phyloP scores from a whole-genome alignment of 1,140 invertebrate genomes.

The Drosophila aff. region DNA sequence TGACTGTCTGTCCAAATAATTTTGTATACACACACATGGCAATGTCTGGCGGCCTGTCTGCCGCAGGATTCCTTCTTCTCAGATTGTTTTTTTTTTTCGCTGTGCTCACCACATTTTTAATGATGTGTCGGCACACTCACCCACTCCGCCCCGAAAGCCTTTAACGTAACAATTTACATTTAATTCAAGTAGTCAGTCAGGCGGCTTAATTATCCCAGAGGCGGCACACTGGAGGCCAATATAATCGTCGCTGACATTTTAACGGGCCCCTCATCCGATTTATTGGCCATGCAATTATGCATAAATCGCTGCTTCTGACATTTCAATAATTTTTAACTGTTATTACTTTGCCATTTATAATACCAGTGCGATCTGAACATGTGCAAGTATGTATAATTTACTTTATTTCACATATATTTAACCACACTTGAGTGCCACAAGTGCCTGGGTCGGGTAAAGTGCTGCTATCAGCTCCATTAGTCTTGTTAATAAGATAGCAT shows the following conservation, averaged over 20 bases:
- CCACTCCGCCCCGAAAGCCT: constrained; percentile 26
- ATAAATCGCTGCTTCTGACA: constrained; percentile 57
- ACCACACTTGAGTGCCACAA: constrained; percentile 2
- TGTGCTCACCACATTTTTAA: constrained; percentile 61
- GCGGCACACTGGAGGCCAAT: constrained; percentile 59
- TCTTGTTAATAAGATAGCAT: constrained; percentile 15
- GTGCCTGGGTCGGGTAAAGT: background rate
- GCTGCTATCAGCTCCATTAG: constrained; percentile 18
- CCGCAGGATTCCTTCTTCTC: constrained; percentile 25
- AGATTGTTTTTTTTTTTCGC: constrained; percentile 51
- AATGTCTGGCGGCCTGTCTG: constrained; percentile 47
- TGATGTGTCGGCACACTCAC: constrained; percentile 35
- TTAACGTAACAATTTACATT: constrained; percentile 51
- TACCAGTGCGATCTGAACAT: constrained; percentile 12
- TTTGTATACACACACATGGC: constrained; percentile 9
- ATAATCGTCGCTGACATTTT: constrained; percentile 62
- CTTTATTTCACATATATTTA: constrained; percentile 5
- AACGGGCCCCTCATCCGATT: constrained; percentile 57
- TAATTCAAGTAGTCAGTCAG: constrained; percentile 45
- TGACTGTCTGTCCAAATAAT: constrained; percentile 44
- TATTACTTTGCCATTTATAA: constrained; percentile 60
- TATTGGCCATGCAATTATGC: constrained; percentile 68
- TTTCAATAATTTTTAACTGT: constrained; percentile 74
- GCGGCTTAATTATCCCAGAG: constrained; percentile 57
- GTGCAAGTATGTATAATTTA: constrained; percentile 11